Evolutionary conservation across 2,888 invertebrate species (phyloP).

Genomic region (Andrena dorsata): DNA sequence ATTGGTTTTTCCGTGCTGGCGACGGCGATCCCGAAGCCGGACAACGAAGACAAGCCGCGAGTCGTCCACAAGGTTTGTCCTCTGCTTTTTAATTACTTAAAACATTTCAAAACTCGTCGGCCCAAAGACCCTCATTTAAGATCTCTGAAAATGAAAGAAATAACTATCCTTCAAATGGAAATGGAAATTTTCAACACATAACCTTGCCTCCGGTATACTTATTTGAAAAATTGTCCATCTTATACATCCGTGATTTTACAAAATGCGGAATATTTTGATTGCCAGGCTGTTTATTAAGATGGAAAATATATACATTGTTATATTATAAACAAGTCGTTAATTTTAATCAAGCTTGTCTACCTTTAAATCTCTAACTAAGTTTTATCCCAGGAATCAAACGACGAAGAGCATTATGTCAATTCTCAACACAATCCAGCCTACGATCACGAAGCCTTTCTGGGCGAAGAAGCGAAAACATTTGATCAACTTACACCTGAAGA

Average conservation of each 20-base stretch:
- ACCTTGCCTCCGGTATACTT: slow-evolving; percentile 17
- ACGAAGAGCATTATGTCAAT: slow-evolving; percentile 92
- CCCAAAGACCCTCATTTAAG: not conserved
- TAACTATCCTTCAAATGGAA: not conserved
- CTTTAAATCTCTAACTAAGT: not conserved
- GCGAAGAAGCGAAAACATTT: slow-evolving; percentile 97
- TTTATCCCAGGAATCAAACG: slow-evolving; percentile 87
- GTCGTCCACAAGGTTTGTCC: slow-evolving; percentile 86
- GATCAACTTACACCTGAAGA: slow-evolving; percentile 98
- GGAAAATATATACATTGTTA: not conserved
- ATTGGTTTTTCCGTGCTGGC: slow-evolving; percentile 76
- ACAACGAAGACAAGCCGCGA: slow-evolving; percentile 88
- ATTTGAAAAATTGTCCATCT: not conserved
- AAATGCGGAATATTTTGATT: not conserved
- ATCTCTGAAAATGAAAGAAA: not conserved
- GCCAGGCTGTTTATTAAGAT: not conserved
- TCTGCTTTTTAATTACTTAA: not conserved
- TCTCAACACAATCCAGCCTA: slow-evolving; percentile 95
- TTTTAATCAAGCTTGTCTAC: not conserved
- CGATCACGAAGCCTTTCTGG: slow-evolving; percentile 98
- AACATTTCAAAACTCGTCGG: not conserved
- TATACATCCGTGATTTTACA: not conserved
- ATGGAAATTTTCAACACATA: slow-evolving; percentile 13
- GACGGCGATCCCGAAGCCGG: slow-evolving; percentile 90
- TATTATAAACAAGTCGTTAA: no score